Conservation (phyloP, 2,113 vertebrate genomes). For the Triplophysa tibetana region DNA sequence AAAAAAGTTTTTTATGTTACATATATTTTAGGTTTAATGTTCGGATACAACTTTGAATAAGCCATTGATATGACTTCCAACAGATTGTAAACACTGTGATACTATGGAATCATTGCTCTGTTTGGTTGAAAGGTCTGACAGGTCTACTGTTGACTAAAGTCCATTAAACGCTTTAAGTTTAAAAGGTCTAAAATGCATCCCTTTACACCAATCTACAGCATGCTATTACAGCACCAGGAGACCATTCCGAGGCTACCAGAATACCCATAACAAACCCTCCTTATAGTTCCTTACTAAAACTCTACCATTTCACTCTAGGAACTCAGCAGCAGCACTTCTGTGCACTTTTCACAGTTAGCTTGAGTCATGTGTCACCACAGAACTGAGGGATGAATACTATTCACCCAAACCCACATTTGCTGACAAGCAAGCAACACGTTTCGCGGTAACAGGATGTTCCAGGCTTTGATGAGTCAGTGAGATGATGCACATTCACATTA, state of each 20-base stretch:
- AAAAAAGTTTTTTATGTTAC: too few species aligned
- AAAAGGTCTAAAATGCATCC: not conserved
- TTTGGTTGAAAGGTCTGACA: too few species aligned
- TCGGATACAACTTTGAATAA: too few species aligned
- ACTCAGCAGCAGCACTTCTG: slow-evolving; percentile 2
- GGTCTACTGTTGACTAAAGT: not conserved
- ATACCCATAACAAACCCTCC: not conserved
- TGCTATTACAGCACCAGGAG: not conserved
- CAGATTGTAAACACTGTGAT: too few species aligned
- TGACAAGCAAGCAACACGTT: slow-evolving; percentile 22
- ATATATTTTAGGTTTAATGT: too few species aligned
- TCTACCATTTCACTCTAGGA: not conserved
- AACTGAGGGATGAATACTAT: slow-evolving; percentile 31
- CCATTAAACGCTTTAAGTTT: not conserved
- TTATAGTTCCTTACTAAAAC: not conserved
- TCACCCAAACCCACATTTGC: slow-evolving; percentile 30
- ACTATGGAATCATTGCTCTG: too few species aligned
- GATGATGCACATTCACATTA: slow-evolving; percentile 13
- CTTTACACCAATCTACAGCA: not conserved
- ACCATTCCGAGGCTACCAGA: not conserved
- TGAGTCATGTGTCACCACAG: slow-evolving; percentile 24
- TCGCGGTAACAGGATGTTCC: slow-evolving; percentile 41
- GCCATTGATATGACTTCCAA: too few species aligned
- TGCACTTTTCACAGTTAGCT: slow-evolving; percentile 24
- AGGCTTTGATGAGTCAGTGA: slow-evolving; percentile 21